phyloP scores from a whole-genome alignment of 2,113 vertebrate genomes.

The Catharus fuscescens region DNA sequence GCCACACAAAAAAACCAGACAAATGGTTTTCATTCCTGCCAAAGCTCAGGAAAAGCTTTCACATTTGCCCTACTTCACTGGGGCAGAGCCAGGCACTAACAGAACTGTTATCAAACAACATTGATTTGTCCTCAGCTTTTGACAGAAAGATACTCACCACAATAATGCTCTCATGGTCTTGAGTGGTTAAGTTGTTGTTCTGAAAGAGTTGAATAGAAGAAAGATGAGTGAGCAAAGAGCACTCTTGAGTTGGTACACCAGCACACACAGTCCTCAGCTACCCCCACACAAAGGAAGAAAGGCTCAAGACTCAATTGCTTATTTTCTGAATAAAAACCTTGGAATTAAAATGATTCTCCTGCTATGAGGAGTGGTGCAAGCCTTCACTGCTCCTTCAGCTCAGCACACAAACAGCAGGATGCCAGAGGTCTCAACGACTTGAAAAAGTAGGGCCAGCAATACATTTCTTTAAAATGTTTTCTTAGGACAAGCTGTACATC shows the following conservation, averaged over 20 bases:
- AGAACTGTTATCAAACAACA: neutral
- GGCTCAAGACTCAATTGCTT: neutral
- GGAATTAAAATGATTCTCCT: neutral
- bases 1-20: neutral
- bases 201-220: constrained; percentile 58
- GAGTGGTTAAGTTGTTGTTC: constrained; percentile 94
- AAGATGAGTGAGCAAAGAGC: neutral
- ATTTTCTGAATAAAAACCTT: neutral
- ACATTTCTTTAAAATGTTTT: neutral
- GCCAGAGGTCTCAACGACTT: neutral
- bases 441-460: neutral
- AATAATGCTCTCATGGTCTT: constrained; percentile 99
- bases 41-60: neutral
- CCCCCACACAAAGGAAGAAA: neutral
- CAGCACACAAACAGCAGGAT: neutral
- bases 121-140: neutral
- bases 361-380: neutral
- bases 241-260: neutral
- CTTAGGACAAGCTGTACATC: neutral
- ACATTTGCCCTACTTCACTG: neutral
- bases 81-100: neutral
- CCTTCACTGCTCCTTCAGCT: neutral
- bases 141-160: constrained; percentile 85
- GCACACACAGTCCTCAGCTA: neutral
- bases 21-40: neutral